These are phyloP conservation scores for Oithona nana DNA, from an alignment of 2,888 invertebrate genomes.

Conservation along the genomic window DNA sequence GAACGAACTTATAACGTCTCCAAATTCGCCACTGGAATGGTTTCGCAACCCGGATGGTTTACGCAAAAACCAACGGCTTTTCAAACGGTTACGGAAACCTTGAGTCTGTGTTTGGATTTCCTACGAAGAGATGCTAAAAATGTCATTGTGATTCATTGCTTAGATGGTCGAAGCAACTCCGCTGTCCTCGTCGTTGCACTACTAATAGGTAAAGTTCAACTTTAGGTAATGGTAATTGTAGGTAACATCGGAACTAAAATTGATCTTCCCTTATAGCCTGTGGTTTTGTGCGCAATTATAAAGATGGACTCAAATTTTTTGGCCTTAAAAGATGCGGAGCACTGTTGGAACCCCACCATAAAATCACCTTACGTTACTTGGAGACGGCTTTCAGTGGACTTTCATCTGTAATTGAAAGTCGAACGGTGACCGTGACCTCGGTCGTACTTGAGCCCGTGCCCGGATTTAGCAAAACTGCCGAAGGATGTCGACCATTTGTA, in stretches of 20 bases:
- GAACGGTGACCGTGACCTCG: conserved; percentile 24
- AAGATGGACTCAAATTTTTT: neutral
- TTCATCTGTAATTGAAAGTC: neutral
- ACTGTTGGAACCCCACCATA: neutral
- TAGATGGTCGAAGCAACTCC: conserved; percentile 36
- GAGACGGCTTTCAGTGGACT: neutral
- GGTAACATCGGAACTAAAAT: too few species aligned
- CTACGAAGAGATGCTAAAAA: conserved; percentile 60
- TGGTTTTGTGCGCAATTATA: neutral
- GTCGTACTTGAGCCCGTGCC: conserved; percentile 72
- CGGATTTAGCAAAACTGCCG: conserved; percentile 74
- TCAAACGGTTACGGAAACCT: neutral
- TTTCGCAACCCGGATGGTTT: neutral
- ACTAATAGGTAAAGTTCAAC: too few species aligned
- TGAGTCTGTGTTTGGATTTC: conserved; percentile 36
- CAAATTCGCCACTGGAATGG: conserved; percentile 20
- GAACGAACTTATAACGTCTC: conserved; percentile 35
- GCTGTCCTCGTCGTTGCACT: conserved; percentile 2
- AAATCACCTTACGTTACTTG: neutral
- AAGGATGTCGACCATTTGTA: conserved; percentile 80
- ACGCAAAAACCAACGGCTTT: neutral
- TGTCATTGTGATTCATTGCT: conserved; percentile 60
- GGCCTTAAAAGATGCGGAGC: neutral
- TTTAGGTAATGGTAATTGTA: too few species aligned
- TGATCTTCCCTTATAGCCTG: neutral